phyloP scores from a whole-genome alignment of 2,888 invertebrate species.

The Ferdinandea cuprea region DNA sequence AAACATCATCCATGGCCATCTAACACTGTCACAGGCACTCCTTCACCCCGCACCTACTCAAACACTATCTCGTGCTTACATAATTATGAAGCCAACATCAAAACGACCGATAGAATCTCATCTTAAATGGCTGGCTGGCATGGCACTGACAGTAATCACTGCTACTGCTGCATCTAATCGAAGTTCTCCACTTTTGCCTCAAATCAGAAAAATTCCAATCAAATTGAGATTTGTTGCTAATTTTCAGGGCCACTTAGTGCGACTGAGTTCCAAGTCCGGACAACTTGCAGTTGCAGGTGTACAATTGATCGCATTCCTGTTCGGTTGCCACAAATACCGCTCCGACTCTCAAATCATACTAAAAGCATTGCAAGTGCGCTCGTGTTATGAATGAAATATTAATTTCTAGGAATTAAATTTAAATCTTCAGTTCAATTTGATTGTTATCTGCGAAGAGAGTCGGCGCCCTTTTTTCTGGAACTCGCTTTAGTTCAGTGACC shows the following conservation, averaged over 20 bases:
- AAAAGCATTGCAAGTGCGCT: not conserved
- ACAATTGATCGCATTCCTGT: constrained; percentile 57
- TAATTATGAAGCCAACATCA: constrained; percentile 49
- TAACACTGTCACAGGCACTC: constrained; percentile 38
- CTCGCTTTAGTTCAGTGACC: constrained; percentile 35
- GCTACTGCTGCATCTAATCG: constrained; percentile 38
- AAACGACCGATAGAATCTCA: constrained; percentile 7
- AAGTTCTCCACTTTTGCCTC: not conserved
- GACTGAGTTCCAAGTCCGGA: constrained; percentile 48
- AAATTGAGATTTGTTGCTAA: constrained; percentile 61
- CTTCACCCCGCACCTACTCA: constrained; percentile 19
- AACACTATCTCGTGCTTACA: constrained; percentile 10
- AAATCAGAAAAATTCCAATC: constrained; percentile 61
- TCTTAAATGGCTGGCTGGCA: not conserved
- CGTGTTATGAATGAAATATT: constrained; percentile 42
- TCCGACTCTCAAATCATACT: constrained; percentile 30
- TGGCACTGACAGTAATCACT: constrained; percentile 3
- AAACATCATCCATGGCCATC: constrained; percentile 50
- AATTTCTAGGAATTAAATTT: constrained; percentile 25
- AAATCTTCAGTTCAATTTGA: constrained; percentile 6
- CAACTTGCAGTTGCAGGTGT: not conserved
- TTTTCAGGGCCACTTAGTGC: constrained; percentile 53
- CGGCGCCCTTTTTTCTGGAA: constrained; percentile 23
- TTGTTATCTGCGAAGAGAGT: constrained; percentile 15
- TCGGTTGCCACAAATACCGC: constrained; percentile 2